phyloP scores from a whole-genome alignment of 2,113 vertebrate species.

The Falco punctatus region DNA sequence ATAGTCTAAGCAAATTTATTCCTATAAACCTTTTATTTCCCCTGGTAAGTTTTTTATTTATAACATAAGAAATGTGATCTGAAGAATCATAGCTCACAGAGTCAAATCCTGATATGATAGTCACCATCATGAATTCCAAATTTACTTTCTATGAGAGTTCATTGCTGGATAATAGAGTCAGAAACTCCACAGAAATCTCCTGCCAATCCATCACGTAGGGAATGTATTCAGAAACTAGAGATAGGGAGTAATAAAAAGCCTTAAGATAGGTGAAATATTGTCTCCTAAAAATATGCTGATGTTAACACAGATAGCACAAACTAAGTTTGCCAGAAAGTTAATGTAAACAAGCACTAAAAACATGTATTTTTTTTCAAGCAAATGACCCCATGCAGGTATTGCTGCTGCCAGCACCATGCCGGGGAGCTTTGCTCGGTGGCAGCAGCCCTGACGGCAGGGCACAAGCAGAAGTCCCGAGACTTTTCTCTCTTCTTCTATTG shows the following conservation, averaged over 20 bases:
- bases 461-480: background rate
- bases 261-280: background rate
- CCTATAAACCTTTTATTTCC: background rate
- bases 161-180: conserved; percentile 52
- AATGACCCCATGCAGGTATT: background rate
- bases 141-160: background rate
- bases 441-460: fast-evolving
- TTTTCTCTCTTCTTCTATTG: background rate
- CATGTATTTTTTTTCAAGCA: background rate
- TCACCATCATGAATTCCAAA: conserved; percentile 8
- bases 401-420: background rate
- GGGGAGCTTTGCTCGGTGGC: background rate
- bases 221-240: background rate
- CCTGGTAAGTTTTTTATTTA: background rate
- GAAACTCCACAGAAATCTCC: conserved; percentile 24
- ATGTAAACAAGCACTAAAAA: background rate
- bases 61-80: background rate
- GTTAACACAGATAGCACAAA: background rate
- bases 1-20: background rate
- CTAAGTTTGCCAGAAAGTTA: background rate
- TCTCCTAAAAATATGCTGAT: background rate
- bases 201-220: background rate
- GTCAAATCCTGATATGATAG: background rate
- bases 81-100: conserved; percentile 2
- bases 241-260: background rate